Conservation (phyloP, 2,888 invertebrate species). For the Apodemia mormo region DNA sequence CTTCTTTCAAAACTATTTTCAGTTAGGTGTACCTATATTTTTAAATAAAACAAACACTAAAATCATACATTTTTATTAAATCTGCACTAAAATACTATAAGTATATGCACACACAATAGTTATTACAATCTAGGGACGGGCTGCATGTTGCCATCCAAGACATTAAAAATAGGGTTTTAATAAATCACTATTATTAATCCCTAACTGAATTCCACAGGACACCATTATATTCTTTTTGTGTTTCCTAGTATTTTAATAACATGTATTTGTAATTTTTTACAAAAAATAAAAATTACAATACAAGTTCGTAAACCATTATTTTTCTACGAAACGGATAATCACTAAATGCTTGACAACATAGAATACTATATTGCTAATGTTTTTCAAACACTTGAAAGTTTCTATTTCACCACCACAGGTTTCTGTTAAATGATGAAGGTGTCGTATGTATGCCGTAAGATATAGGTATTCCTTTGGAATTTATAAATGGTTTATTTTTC, state of each 20-base stretch:
- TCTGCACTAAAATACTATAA: no score
- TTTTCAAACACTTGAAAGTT: conserved; percentile 51
- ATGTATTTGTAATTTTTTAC: conserved; percentile 1
- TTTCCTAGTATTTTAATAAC: background rate
- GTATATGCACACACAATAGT: background rate
- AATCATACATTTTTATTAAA: no score
- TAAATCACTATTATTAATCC: background rate
- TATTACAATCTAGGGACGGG: background rate
- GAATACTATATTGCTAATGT: conserved; percentile 26
- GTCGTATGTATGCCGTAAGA: background rate
- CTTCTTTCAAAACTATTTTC: no score
- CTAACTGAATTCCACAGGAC: background rate
- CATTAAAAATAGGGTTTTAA: background rate
- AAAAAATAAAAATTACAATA: background rate
- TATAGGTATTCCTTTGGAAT: conserved; percentile 21
- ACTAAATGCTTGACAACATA: background rate
- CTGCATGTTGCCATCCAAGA: background rate
- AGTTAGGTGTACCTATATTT: no score
- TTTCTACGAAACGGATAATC: background rate
- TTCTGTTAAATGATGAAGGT: conserved; percentile 29
- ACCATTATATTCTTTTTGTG: background rate
- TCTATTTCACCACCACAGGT: conserved; percentile 51
- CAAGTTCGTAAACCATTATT: background rate
- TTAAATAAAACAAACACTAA: no score
- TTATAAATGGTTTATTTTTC: background rate